These are phyloP conservation scores for Tetramorium bicarinatum DNA, from an alignment of 2,888 invertebrate species.

Conservation along the genomic window DNA sequence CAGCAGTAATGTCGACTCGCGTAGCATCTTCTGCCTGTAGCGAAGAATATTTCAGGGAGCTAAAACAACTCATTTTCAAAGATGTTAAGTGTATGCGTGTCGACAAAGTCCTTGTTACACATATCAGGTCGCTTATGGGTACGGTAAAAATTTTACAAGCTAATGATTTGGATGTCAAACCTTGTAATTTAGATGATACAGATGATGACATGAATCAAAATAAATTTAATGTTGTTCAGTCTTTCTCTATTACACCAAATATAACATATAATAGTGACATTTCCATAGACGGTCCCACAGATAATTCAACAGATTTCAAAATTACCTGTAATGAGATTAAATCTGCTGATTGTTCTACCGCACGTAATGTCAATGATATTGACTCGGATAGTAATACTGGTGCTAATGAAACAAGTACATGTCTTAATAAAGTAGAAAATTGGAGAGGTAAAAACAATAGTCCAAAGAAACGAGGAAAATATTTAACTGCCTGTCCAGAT, in stretches of 20 bases:
- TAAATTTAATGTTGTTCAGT: background rate
- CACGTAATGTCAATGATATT: too few relatives aligned
- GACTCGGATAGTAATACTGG: too few relatives aligned
- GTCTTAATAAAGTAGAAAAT: background rate
- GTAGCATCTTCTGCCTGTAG: constrained; percentile 5
- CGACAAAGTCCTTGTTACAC: background rate
- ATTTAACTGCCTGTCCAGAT: constrained; percentile 7
- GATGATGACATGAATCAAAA: background rate
- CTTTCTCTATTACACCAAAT: too few relatives aligned
- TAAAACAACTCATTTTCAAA: background rate
- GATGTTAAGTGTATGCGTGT: background rate
- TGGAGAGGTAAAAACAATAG: background rate
- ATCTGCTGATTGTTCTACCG: too few relatives aligned
- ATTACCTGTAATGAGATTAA: too few relatives aligned
- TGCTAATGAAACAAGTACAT: too few relatives aligned
- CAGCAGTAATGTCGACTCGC: background rate
- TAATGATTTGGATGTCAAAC: background rate
- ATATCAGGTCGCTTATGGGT: background rate
- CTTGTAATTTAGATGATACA: too few relatives aligned
- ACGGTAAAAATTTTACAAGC: constrained; percentile 3
- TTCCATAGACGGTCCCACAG: too few relatives aligned
- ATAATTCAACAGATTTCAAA: too few relatives aligned
- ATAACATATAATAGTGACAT: too few relatives aligned
- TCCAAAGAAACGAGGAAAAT: background rate
- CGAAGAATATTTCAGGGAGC: background rate